Conservation (phyloP, 1,140 invertebrate species). For the Vanessa tameamea region DNA sequence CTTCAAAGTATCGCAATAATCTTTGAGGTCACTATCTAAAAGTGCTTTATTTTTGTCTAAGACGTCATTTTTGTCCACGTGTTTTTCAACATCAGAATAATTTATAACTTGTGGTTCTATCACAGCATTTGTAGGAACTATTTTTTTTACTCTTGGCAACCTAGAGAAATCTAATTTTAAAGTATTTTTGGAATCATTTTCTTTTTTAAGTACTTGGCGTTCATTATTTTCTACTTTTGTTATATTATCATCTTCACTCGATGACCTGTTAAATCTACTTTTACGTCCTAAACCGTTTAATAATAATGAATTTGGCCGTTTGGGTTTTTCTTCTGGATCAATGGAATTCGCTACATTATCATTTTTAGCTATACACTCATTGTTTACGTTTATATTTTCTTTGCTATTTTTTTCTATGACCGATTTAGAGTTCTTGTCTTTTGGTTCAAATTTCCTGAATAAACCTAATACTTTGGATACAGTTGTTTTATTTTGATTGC, state of each 20-base stretch:
- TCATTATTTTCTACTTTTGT: constrained; percentile 55
- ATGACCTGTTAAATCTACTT: constrained; percentile 62
- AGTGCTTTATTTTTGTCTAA: constrained; percentile 73
- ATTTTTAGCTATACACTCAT: constrained; percentile 45
- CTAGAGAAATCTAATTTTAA: constrained; percentile 86
- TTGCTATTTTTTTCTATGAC: constrained; percentile 48
- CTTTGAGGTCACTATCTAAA: constrained; percentile 54
- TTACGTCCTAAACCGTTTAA: constrained; percentile 75
- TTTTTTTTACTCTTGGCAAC: constrained; percentile 81
- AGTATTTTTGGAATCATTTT: constrained; percentile 74
- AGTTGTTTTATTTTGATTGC: constrained; percentile 80
- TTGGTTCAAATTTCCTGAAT: constrained; percentile 85
- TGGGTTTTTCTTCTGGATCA: constrained; percentile 62
- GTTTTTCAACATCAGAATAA: constrained; percentile 59
- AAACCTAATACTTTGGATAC: constrained; percentile 86
- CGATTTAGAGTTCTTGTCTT: constrained; percentile 59
- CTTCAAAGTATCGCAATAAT: constrained; percentile 60
- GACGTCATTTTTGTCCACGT: constrained; percentile 62
- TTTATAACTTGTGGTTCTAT: constrained; percentile 76
- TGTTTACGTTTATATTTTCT: constrained; percentile 45
- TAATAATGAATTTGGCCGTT: constrained; percentile 75
- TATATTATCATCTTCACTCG: constrained; percentile 59
- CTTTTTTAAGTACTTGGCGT: constrained; percentile 56
- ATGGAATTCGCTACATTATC: constrained; percentile 34
- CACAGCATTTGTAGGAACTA: constrained; percentile 79